phyloP scores from a whole-genome alignment of 2,797 vertebrate genomes.

The Hylomyscus alleni region DNA sequence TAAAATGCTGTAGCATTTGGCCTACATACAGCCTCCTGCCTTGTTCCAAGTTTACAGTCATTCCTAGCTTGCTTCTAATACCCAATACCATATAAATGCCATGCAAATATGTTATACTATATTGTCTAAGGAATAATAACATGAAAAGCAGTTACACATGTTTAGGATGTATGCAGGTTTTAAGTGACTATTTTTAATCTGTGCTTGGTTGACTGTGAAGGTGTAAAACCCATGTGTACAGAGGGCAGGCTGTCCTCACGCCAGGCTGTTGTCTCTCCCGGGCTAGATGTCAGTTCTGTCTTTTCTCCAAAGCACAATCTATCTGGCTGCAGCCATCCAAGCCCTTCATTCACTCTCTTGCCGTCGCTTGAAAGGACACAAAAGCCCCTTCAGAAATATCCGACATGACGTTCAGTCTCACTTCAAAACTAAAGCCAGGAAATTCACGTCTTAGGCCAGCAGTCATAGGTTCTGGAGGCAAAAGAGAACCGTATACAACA shows the following conservation, averaged over 20 bases:
- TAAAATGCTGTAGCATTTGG: not conserved
- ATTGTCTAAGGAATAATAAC: not conserved
- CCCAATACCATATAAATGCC: not conserved
- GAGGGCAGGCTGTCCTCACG: not conserved
- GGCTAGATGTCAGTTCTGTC: not conserved
- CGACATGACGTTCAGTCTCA: conserved; percentile 65
- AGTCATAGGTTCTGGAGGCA: conserved; percentile 50
- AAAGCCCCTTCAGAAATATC: conserved; percentile 32
- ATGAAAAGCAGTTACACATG: not conserved
- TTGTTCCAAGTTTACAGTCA: not conserved
- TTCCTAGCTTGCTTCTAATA: not conserved
- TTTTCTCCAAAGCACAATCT: not conserved
- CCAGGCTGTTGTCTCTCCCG: not conserved
- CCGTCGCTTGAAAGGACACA: conserved; percentile 8
- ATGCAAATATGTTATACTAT: not conserved
- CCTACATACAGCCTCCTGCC: not conserved
- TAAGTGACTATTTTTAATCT: not conserved
- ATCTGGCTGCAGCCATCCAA: not conserved
- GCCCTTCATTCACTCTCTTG: not conserved
- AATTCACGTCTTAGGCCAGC: conserved; percentile 68
- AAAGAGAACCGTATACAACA: conserved; percentile 48
- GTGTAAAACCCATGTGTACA: not conserved
- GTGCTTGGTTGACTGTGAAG: not conserved
- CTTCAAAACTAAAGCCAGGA: conserved; percentile 77
- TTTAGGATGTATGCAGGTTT: not conserved